Conservation (phyloP, 1,140 invertebrate genomes). For the Neodiprion lecontei region DNA sequence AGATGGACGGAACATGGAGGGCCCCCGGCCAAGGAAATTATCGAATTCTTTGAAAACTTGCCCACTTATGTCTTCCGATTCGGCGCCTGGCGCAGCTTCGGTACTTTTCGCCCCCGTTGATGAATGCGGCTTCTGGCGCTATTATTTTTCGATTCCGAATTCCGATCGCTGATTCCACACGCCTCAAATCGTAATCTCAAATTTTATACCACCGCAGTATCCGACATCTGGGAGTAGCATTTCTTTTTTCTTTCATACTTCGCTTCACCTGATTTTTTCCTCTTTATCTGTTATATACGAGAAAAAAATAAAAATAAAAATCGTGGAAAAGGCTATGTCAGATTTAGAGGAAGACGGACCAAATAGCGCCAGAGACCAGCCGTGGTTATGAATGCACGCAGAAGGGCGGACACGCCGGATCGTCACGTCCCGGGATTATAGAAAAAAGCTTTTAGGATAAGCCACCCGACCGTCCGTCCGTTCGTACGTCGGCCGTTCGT, state of each 20-base stretch:
- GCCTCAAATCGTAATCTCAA: neutral
- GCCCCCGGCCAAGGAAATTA: neutral
- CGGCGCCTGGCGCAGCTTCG: neutral
- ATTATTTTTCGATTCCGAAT: neutral
- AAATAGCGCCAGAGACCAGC: neutral
- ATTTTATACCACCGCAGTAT: neutral
- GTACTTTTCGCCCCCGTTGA: neutral
- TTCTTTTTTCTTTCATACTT: no score
- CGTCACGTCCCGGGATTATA: conserved; percentile 13
- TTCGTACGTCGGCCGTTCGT: neutral
- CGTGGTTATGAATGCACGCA: conserved; percentile 12
- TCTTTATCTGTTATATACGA: neutral
- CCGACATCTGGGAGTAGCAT: neutral
- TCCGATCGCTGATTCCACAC: neutral
- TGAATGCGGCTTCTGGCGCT: neutral
- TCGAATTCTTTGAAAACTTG: neutral
- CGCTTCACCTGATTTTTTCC: neutral
- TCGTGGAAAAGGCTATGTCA: neutral
- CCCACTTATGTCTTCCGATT: neutral
- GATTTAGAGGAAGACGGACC: conserved; percentile 8
- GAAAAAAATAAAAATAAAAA: neutral
- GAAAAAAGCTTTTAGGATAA: conserved; percentile 17
- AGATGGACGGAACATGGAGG: neutral
- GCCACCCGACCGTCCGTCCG: conserved; percentile 5
- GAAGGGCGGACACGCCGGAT: conserved; percentile 2